Evolutionary conservation across 2,797 vertebrate genomes (phyloP).

Genomic region (Tolypeutes matacus): DNA sequence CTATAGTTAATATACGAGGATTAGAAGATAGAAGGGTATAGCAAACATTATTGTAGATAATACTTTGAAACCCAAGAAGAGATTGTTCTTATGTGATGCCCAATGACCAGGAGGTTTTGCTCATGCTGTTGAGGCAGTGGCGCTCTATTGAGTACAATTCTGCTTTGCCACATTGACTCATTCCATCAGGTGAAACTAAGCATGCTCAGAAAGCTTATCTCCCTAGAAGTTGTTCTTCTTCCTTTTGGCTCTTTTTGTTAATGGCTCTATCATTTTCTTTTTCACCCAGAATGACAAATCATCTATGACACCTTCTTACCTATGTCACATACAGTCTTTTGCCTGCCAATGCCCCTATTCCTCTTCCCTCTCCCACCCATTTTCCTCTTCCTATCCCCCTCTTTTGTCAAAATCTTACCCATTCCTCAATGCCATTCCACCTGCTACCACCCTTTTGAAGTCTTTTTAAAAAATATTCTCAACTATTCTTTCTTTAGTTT

Average conservation of each 20-base stretch:
- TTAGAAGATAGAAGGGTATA: not conserved
- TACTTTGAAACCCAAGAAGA: not conserved
- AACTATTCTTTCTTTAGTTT: not conserved
- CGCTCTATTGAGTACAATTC: not conserved
- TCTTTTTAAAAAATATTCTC: conserved; percentile 22
- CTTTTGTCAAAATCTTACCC: not conserved
- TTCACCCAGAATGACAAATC: not conserved
- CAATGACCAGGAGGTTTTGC: not conserved
- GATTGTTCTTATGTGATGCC: not conserved
- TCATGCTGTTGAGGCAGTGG: not conserved
- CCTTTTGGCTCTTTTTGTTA: not conserved
- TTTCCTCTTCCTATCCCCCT: not conserved
- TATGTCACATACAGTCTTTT: not conserved
- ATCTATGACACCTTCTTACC: not conserved
- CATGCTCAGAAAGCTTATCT: not conserved
- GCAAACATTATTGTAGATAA: not conserved
- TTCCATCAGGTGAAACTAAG: not conserved
- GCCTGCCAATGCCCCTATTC: not conserved
- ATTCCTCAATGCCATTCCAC: not conserved
- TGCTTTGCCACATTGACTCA: not conserved
- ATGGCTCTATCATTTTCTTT: not conserved
- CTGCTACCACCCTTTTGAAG: not conserved
- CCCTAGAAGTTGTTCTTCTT: too few species aligned
- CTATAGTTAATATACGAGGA: not conserved
- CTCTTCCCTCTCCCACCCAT: not conserved